Percentiles rank a stretch among this genome's conserved stretches.
Conservation (phyloP, 53 echinoderm and acorn worm genomes). For the Holothuria scabra region DNA sequence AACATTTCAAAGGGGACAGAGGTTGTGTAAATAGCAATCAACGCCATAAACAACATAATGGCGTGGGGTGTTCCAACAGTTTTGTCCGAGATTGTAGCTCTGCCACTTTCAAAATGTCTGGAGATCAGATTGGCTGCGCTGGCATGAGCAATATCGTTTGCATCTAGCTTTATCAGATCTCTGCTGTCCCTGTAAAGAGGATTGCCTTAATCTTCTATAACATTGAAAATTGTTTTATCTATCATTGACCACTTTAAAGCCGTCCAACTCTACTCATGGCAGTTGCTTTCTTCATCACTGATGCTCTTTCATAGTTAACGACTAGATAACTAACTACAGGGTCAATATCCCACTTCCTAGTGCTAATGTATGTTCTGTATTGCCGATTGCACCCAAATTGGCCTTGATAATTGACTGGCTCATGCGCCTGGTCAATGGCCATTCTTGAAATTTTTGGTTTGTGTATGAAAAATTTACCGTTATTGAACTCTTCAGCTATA, state of each 20-base stretch:
- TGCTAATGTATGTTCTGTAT: slow-evolving; percentile 1
- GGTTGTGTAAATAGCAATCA: too few relatives aligned
- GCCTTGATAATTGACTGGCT: slow-evolving; percentile 23
- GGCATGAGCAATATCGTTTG: too few relatives aligned
- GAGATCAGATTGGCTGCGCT: slow-evolving; percentile 23
- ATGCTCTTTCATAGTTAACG: neutral
- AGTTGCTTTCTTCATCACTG: neutral
- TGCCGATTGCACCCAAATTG: slow-evolving; percentile 25
- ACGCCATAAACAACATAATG: too few relatives aligned
- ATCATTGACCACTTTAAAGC: slow-evolving; percentile 5
- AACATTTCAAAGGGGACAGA: too few relatives aligned
- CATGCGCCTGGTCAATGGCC: slow-evolving; percentile 19
- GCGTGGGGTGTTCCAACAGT: too few relatives aligned
- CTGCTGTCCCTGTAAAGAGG: slow-evolving; percentile 34
- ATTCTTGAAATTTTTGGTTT: slow-evolving; percentile 16
- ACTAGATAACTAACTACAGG: slow-evolving; percentile 37
- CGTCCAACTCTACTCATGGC: slow-evolving; percentile 31
- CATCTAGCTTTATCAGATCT: slow-evolving; percentile 45
- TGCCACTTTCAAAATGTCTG: slow-evolving; percentile 33
- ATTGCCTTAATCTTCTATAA: slow-evolving; percentile 43
- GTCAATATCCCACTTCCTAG: slow-evolving; percentile 49
- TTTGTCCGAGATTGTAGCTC: too few relatives aligned
- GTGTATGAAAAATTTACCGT: too few relatives aligned
- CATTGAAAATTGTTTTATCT: neutral
- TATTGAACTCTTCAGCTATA: too few relatives aligned